Evolutionary conservation across 2,888 invertebrate species (phyloP), one percentile per base, ranked within the genome.

Genomic region (Lysandra bellargus): DNA sequence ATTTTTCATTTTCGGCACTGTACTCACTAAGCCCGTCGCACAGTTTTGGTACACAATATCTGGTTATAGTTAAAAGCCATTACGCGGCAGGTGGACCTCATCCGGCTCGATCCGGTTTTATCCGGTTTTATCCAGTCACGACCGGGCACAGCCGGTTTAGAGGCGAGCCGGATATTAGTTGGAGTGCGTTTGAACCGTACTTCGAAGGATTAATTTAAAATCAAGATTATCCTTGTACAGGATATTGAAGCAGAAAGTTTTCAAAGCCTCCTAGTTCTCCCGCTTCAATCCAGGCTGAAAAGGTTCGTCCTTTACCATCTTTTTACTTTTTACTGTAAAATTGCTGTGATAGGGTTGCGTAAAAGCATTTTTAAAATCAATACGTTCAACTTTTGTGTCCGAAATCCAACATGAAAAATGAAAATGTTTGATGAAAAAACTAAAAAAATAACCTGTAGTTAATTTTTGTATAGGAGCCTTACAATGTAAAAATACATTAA

Each of bases 51-150:
- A 17, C 33, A 40, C 33, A 64, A 64, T 44, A 69, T 78, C 44
- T 53, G 69, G 49, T 78, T 78, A 69, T 49, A 78, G 49, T 49
- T 44, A 64, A 78, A 78, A 78, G 64, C 69, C 69, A 78, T 78
- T 80, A 79, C 78, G 49, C 37, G 33, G 74, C 69, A 69, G 79
- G 78, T 17, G n/a, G 75, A 49, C 64, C 64, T 33, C 60, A 64
- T 64, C 23, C 44, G 69, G 74, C 80, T 79, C 79, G 78, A 81
- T 80, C 79, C 79, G 40, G 64, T 64, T 80, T 81, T 80, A 81
- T 80, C 79, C 79, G 37, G 64, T 64, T 80, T 81, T 80, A 81
- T 79, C 82, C 79, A 64, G 80, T 74, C 80, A 78, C 72, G 77
- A 78, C 80, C 79, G 78, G 81, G 78, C 80, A 23, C 75, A 64